phyloP scores from a whole-genome alignment of 2,797 vertebrate species.

The Mormyrops attenuatus region DNA sequence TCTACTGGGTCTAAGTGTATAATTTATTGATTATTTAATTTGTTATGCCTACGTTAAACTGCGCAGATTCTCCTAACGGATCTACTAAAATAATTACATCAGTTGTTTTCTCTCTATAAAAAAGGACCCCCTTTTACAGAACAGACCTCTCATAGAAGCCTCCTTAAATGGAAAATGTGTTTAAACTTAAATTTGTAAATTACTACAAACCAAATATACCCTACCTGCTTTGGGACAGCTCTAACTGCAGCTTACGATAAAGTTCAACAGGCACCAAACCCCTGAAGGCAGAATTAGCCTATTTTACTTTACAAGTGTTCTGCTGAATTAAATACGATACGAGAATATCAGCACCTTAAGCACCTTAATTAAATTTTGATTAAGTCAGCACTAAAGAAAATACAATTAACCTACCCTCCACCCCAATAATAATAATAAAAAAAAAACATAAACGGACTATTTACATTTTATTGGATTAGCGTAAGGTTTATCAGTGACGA shows the following conservation, averaged over 20 bases:
- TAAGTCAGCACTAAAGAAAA: not conserved
- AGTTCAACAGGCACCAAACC: not conserved
- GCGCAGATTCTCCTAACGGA: not conserved
- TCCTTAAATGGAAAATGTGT: not conserved
- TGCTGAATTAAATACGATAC: not conserved
- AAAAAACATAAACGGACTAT: not conserved
- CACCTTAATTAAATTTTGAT: slow-evolving; percentile 3
- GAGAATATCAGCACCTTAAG: slow-evolving; percentile 1
- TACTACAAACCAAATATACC: not conserved
- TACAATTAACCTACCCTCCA: not conserved
- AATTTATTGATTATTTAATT: not conserved
- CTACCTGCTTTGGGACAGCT: not conserved
- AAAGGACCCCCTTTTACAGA: not conserved
- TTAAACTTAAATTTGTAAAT: not conserved
- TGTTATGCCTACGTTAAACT: not conserved
- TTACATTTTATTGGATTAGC: not conserved
- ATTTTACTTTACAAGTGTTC: not conserved
- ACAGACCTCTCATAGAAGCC: not conserved
- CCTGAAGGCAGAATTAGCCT: not conserved
- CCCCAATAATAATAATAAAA: not conserved
- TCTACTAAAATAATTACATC: not conserved
- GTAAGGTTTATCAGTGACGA: not conserved
- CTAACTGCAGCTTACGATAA: not conserved
- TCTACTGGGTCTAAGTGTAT: not conserved
- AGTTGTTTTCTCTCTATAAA: not conserved